phyloP scores from a whole-genome alignment of 1,140 invertebrate genomes.

The Neodiprion pinetum region DNA sequence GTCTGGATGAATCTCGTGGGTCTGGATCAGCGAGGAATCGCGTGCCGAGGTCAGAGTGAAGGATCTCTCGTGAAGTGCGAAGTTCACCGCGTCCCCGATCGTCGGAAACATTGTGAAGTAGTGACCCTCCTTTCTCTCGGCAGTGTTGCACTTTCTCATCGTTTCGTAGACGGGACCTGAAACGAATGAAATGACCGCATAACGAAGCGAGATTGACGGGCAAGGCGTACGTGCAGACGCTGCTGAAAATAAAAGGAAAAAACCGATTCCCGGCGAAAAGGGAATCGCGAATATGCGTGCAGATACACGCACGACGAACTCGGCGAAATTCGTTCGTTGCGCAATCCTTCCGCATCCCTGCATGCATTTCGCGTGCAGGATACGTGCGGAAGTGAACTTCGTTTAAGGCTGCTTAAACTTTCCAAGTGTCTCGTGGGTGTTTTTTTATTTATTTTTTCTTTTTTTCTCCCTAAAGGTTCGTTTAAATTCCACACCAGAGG shows the following conservation, averaged over 20 bases:
- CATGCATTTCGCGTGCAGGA: background rate
- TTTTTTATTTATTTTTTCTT: background rate
- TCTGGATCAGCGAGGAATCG: background rate
- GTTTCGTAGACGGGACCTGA: constrained; percentile 69
- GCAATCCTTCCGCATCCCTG: background rate
- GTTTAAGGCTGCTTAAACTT: background rate
- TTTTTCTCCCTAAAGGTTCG: background rate
- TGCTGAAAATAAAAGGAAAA: constrained; percentile 15
- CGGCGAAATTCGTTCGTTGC: too few relatives aligned
- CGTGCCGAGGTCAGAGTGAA: constrained; percentile 38
- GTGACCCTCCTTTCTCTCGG: constrained; percentile 62
- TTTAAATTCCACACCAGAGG: too few relatives aligned
- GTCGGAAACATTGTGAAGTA: constrained; percentile 70
- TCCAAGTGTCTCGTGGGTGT: background rate
- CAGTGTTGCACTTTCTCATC: constrained; percentile 67
- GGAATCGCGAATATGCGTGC: background rate
- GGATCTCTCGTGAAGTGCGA: constrained; percentile 53
- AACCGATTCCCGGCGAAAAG: constrained; percentile 11
- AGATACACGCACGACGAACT: background rate
- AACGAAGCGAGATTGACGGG: constrained; percentile 13
- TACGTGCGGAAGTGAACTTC: too few relatives aligned
- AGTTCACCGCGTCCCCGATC: constrained; percentile 75
- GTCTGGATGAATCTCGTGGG: constrained; percentile 11
- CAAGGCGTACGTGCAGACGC: constrained; percentile 4
- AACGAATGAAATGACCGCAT: constrained; percentile 29